These are phyloP conservation scores for Teleogryllus oceanicus DNA, from an alignment of 2,888 invertebrate genomes.

Conservation along the genomic window DNA sequence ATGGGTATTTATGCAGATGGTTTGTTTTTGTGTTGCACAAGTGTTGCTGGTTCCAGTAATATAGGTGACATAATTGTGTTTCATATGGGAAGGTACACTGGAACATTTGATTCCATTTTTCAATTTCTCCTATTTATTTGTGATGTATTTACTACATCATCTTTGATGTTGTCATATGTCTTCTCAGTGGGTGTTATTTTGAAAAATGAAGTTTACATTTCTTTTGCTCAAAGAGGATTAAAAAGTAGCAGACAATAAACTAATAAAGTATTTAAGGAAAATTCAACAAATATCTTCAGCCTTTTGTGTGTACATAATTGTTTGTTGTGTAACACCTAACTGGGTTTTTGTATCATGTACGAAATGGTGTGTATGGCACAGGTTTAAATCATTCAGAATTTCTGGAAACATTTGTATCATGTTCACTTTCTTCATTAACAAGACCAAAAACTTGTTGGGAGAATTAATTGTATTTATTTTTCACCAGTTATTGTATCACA, in stretches of 20 bases:
- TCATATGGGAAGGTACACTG: not conserved
- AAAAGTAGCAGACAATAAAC: too few relatives aligned
- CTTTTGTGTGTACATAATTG: too few relatives aligned
- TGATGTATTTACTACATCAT: too few relatives aligned
- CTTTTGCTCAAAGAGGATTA: too few relatives aligned
- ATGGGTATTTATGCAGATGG: not conserved
- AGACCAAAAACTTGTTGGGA: too few relatives aligned
- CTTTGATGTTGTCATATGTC: not conserved
- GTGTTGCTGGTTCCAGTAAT: not conserved
- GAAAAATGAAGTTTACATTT: too few relatives aligned
- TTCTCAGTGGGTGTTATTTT: not conserved
- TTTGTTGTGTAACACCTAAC: not conserved
- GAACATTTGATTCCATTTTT: not conserved
- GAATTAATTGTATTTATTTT: conserved; percentile 10
- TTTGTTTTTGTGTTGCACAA: not conserved
- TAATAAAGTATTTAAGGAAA: too few relatives aligned
- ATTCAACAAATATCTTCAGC: too few relatives aligned
- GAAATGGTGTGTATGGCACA: conserved; percentile 4
- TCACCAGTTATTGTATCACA: not conserved
- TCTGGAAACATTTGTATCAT: not conserved
- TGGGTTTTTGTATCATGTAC: not conserved
- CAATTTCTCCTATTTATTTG: too few relatives aligned
- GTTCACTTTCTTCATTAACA: too few relatives aligned
- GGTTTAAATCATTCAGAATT: not conserved
- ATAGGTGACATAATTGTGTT: not conserved